phyloP scores from a whole-genome alignment of 2,888 invertebrate genomes.

The Temnothorax ravouxi region DNA sequence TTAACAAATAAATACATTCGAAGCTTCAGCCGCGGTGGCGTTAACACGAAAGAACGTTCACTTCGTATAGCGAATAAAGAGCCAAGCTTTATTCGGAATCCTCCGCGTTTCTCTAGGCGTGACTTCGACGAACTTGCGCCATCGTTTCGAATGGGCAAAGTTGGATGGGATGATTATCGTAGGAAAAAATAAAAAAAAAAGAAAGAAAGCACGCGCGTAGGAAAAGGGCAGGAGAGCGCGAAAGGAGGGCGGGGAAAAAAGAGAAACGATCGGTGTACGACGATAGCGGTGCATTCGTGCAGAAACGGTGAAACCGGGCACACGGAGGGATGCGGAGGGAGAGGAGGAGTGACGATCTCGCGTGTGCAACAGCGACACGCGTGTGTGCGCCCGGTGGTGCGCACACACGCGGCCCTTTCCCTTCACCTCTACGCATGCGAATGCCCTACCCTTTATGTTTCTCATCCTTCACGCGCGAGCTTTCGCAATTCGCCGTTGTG shows the following conservation, averaged over 20 bases:
- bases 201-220: not conserved
- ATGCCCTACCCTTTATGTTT: slow-evolving; percentile 73
- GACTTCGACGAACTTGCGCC: slow-evolving; percentile 62
- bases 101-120: slow-evolving; percentile 61
- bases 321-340: slow-evolving; percentile 4
- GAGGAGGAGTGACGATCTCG: slow-evolving; percentile 27
- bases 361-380: slow-evolving; percentile 53
- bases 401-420: slow-evolving; percentile 22
- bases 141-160: slow-evolving; percentile 69
- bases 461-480: slow-evolving; percentile 75
- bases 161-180: slow-evolving; percentile 71
- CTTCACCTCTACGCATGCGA: slow-evolving; percentile 53
- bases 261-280: slow-evolving; percentile 48
- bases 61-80: slow-evolving; percentile 39
- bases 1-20: slow-evolving; percentile 26
- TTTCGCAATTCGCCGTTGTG: slow-evolving; percentile 80
- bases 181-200: slow-evolving; percentile 45
- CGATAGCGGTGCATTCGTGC: slow-evolving; percentile 64
- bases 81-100: slow-evolving; percentile 43
- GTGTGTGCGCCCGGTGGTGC: slow-evolving; percentile 33
- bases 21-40: not conserved
- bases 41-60: slow-evolving; percentile 29
- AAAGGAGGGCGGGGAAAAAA: slow-evolving; percentile 41
- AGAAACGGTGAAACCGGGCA: slow-evolving; percentile 54
- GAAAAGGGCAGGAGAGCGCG: not conserved